phyloP scores from a whole-genome alignment of 2,797 vertebrate genomes.

The Scomberomorus guttatus region DNA sequence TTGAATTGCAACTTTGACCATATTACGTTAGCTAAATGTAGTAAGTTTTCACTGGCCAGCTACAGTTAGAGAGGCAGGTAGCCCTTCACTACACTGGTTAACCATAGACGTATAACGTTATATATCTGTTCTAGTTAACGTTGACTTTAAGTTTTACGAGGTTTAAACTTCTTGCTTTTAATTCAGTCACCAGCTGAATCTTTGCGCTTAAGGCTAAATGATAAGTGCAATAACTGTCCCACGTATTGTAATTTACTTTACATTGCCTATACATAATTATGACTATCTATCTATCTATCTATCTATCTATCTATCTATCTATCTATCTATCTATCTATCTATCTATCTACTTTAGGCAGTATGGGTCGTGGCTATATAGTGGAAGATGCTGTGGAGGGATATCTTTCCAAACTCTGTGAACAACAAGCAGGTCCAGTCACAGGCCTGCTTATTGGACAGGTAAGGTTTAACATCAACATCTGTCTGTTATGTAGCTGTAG shows the following conservation, averaged over 20 bases:
- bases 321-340: no score
- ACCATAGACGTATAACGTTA: no score
- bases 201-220: neutral
- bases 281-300: no score
- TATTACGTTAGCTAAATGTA: neutral
- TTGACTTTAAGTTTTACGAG: neutral
- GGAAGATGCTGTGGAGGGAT: slow-evolving; percentile 90
- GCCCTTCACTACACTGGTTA: no score
- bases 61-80: neutral
- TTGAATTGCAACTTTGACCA: neutral
- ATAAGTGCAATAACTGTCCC: no score
- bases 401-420: slow-evolving; percentile 86
- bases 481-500: neutral
- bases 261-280: no score
- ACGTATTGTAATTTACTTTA: no score
- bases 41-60: neutral
- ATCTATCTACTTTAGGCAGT: slow-evolving; percentile 27
- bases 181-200: neutral
- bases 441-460: slow-evolving; percentile 96
- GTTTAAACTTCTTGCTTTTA: neutral
- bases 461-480: slow-evolving; percentile 60
- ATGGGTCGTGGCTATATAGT: slow-evolving; percentile 96
- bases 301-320: no score
- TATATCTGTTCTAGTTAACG: no score
- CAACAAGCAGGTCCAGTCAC: slow-evolving; percentile 82